Conservation (phyloP, 2,888 invertebrate genomes). For the Gibbula magus region DNA sequence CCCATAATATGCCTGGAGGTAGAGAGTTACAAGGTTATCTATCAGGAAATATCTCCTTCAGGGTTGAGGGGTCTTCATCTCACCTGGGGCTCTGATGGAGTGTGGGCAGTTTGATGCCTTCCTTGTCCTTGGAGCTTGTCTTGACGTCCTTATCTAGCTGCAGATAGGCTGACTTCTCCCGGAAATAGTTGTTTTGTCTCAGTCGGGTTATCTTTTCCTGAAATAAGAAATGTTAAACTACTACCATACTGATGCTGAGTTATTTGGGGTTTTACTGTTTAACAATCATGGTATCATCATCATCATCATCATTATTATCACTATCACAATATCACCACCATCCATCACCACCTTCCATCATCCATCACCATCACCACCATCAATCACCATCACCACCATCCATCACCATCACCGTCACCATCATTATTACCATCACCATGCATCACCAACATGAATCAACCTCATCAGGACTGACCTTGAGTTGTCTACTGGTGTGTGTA, state of each 20-base stretch:
- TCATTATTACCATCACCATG: too few relatives aligned
- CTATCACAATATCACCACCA: not conserved
- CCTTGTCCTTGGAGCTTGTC: slow-evolving; percentile 43
- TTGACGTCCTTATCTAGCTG: slow-evolving; percentile 56
- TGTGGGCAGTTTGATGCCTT: slow-evolving; percentile 32
- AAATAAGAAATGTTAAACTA: not conserved
- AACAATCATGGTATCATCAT: too few relatives aligned
- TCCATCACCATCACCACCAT: too few relatives aligned
- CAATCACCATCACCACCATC: not conserved
- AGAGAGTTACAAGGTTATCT: too few relatives aligned
- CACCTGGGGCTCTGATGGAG: not conserved
- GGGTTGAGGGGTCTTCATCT: not conserved
- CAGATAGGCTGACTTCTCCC: slow-evolving; percentile 65
- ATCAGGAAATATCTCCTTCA: too few relatives aligned
- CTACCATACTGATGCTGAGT: too few relatives aligned
- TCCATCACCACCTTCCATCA: not conserved
- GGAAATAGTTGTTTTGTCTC: slow-evolving; percentile 36
- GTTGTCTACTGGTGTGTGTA: slow-evolving; percentile 62
- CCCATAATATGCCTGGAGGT: too few relatives aligned
- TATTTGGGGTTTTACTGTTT: too few relatives aligned
- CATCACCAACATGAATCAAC: too few relatives aligned
- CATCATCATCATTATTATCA: not conserved
- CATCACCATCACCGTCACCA: not conserved
- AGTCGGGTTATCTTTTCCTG: slow-evolving; percentile 34
- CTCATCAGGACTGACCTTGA: slow-evolving; percentile 53